Base-by-base conservation (phyloP, 2,888 invertebrate species). In the Mellilla xanthometata region DNA sequence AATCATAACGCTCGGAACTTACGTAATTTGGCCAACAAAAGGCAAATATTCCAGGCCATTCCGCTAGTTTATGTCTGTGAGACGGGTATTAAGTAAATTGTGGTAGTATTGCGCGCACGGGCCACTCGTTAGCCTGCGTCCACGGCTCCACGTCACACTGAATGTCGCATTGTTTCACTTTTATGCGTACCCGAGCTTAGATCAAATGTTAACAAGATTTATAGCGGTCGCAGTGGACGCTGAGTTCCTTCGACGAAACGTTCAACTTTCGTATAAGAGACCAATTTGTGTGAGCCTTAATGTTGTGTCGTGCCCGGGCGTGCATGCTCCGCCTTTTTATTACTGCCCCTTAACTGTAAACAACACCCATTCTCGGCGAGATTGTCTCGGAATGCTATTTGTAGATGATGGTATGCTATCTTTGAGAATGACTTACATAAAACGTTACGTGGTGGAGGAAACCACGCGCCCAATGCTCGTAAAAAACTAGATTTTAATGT, bases 301-400 rank as follows among this genome's bases (percentile, higher is more conserved):
- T 81, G 84, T 72, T 68, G 68, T 77, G 83, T 83, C 85, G 83
- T 85, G 84, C 75, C 59, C 70, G 65, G 60, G 67, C 78, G 79
- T 79, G 79, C 79, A 78, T 80, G 85, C 81, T 73, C 85, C 84
- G 85, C 85, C 85, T 86, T 85, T 87, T 87, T 88, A 85, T 87
- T 80, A 67, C 85, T 85, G 85, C 82, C 84, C 81, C 84, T 76
- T 84, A 83, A 84, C 84, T 81, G 84, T 85, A 81, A 76, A 86
- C 81, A 79, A 85, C 86, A 85, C 86, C 87, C 86, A 88, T 84
- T 81, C 74, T 71, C 58, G 64, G 49, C 44, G 60, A 68, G 65
- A 68, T 68, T 71, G 74, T 67, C 72, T 72, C 65, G 65, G 61
- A 65, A 70, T 71, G 68, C 67, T 66, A 68, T 69, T 74, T 71